Conservation (phyloP, 2,888 invertebrate genomes). For the Drosophila anomalata region DNA sequence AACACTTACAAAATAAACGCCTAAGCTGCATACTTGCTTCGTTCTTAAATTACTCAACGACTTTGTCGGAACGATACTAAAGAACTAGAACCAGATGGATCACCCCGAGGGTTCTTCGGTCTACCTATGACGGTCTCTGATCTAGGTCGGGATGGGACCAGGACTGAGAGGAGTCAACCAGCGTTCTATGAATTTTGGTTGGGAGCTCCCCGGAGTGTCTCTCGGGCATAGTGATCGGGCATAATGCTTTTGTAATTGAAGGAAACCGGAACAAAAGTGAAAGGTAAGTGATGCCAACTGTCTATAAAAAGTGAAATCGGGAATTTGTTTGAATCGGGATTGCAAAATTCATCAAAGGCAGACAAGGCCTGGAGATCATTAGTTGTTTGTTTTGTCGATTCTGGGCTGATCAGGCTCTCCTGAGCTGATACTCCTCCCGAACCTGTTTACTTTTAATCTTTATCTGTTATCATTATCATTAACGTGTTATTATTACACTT, state of each 20-base stretch:
- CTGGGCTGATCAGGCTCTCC: conserved; percentile 34
- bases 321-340: conserved; percentile 9
- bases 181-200: neutral
- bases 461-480: conserved; percentile 20
- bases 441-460: conserved; percentile 17
- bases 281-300: neutral
- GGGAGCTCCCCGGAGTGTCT: neutral
- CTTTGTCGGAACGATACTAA: conserved; percentile 1
- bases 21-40: conserved; percentile 9
- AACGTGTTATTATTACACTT: conserved; percentile 22
- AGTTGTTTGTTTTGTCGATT: conserved; percentile 31
- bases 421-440: conserved; percentile 24
- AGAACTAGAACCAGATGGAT: neutral
- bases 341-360: conserved; percentile 15
- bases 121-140: neutral
- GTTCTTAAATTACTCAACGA: neutral
- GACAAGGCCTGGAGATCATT: conserved; percentile 72
- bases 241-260: neutral
- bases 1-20: conserved; percentile 59
- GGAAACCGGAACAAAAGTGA: neutral
- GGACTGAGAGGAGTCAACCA: neutral
- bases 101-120: neutral
- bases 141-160: neutral
- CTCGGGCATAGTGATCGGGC: neutral
- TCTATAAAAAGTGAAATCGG: conserved; percentile 21